Evolutionary conservation across 2,797 vertebrate species (phyloP), one percentile per base, ranked within the genome.

Genomic region (Lates japonicus): DNA sequence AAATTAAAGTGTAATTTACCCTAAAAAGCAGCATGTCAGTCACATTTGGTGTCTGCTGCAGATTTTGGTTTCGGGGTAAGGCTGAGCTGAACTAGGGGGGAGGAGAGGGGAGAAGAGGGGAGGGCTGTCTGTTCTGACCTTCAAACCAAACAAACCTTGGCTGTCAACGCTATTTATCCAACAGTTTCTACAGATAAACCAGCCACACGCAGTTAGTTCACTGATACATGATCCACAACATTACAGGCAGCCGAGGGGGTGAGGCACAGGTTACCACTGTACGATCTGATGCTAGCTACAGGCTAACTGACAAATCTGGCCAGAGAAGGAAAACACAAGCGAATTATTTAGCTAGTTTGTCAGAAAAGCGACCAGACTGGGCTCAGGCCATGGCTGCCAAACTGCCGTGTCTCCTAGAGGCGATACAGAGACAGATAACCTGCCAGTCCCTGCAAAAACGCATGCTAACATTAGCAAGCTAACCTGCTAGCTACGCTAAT

Each of bases 101-200:
- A 44, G 20, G 8, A 4, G 41, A 1, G 17, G n/a, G n/a, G 20
- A 5, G 11, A n/a, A n/a, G 25, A 29, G 25, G 41, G 51, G 57
- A 52, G 0, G 33, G 19, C 4, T 4, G 54, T 64, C 66, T 72
- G 51, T 0, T 12, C 65, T 82, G 85, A 87, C 89, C 90, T 92
- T 90, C 86, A 88, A 69, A 58, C 60, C 78, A 86, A 71, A 85
- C 74, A 70, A 69, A 81, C 87, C 46, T 69, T 66, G 81, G 13
- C 11, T 29, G 49, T 49, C 54, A 20, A 3, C 46, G 3, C 14
- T 0, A 10, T 46, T 49, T 19, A 44, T 57, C 65, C 4, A 7
- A 11, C 64, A 52, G 31, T 46, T 74, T 29, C 25, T 2, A 0
- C 54, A 57, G n/a, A 70, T 51, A 33, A 55, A 66, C 12, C 0